Evolutionary conservation across 2,797 vertebrate genomes (phyloP).

Genomic region (Pristis pectinata): DNA sequence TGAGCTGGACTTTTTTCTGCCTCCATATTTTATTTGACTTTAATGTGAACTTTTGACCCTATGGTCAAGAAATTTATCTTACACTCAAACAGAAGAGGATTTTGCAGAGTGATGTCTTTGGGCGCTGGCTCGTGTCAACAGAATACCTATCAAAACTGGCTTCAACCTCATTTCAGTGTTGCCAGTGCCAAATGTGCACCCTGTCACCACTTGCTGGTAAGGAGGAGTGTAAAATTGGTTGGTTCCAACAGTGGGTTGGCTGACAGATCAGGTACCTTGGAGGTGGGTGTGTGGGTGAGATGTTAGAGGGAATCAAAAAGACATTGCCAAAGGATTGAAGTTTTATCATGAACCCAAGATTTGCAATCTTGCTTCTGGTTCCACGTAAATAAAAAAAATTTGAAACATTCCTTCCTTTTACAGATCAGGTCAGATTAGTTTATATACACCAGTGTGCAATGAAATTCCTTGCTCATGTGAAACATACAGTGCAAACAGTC

Average conservation of each 20-base stretch:
- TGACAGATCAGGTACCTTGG: background rate
- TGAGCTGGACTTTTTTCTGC: background rate
- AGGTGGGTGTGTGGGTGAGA: background rate
- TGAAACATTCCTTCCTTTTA: background rate
- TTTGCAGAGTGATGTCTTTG: background rate
- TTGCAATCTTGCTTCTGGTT: background rate
- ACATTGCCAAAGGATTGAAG: background rate
- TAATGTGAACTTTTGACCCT: background rate
- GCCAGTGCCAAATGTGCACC: background rate
- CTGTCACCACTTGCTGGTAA: background rate
- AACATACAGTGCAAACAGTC: too few relatives aligned
- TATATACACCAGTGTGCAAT: too few relatives aligned
- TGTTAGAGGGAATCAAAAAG: background rate
- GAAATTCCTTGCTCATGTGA: too few relatives aligned
- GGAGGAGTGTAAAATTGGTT: background rate
- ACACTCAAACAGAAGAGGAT: too few relatives aligned
- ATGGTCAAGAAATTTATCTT: background rate
- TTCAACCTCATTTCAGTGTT: background rate
- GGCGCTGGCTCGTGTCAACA: background rate
- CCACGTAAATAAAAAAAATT: background rate
- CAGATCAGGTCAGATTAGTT: background rate
- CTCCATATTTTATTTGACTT: background rate
- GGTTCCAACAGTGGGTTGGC: background rate
- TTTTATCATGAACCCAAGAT: background rate
- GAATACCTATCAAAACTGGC: background rate